Conservation (phyloP, 2,888 invertebrate genomes). For the Cremastinae sp. region DNA sequence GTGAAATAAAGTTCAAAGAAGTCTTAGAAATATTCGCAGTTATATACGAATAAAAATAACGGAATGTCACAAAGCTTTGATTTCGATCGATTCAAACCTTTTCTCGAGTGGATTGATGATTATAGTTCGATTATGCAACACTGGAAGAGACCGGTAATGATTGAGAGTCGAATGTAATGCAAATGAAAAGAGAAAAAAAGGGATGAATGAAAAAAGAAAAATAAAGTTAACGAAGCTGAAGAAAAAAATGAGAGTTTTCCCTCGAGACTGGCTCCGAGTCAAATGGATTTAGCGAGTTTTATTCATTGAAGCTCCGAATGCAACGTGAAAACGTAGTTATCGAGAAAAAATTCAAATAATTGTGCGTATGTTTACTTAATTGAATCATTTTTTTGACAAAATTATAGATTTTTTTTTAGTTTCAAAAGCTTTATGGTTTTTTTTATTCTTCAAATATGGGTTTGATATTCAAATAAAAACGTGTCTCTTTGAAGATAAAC, state of each 20-base stretch:
- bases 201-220: conserved; percentile 24
- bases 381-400: too few relatives aligned
- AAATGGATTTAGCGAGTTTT: conserved; percentile 7
- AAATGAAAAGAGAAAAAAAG: conserved; percentile 31
- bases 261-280: conserved; percentile 10
- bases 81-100: not conserved
- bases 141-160: conserved; percentile 3
- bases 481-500: too few relatives aligned
- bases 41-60: too few relatives aligned
- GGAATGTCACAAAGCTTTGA: not conserved
- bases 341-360: too few relatives aligned
- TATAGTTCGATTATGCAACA: conserved; percentile 48
- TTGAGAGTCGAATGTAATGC: conserved; percentile 16
- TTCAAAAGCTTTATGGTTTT: not conserved
- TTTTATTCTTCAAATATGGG: too few relatives aligned
- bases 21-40: too few relatives aligned
- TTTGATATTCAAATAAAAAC: too few relatives aligned
- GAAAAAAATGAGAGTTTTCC: conserved; percentile 3
- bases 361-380: too few relatives aligned
- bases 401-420: too few relatives aligned
- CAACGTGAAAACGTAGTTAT: not conserved
- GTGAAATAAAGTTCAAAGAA: too few relatives aligned
- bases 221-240: conserved; percentile 25
- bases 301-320: not conserved
- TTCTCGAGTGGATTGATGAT: conserved; percentile 43